Base-by-base conservation (phyloP, 2,797 vertebrate genomes). In the Decapterus maruadsi region DNA sequence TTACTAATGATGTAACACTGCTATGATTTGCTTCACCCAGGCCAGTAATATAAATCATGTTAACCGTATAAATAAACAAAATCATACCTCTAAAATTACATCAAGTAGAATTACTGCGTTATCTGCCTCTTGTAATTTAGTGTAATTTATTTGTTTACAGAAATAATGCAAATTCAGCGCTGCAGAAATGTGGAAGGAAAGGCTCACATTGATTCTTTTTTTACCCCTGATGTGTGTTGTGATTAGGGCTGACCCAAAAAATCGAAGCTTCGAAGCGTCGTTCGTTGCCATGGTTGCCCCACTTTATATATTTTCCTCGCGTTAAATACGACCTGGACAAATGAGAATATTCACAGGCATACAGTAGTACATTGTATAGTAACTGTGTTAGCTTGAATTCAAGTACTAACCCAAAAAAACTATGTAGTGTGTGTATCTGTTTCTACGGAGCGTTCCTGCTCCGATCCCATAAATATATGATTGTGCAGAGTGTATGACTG, bases 401-500 rank as follows among this genome's bases (percentile, higher is more conserved):
- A 29, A 58, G n/a, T n/a, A n/a, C n/a, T n/a, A n/a, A n/a, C n/a
- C n/a, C n/a, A n/a, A n/a, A n/a, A n/a, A n/a, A n/a, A 42, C 55
- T 61, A 4, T n/a, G 2, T 66, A 71, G 69, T 42, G 56, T 60
- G 61, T 51, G 4, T 12, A 17, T 38, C 8, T 68, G 3, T 3
- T 64, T 36, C 11, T 29, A 34, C 46, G 8, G 0, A 46, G 16
- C 29, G 8, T 6, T 22, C 19, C 56, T 31, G 17, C 42, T 19
- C 8, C 4, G 10, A 58, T 63, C 31, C 10, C 48, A 68, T 53
- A 19, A 62, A 67, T 58, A 34, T 53, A 4, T 71, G 40, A 70
- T 62, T 36, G 31, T 57, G 48, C 46, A 57, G 31, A 64, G 20
- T 79, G 48, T 80, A 36, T 82, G 77, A 80, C 53, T 38, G 4